A percentile compares a stretch with the other conserved stretches of the same genome.
Evolutionary conservation across 1,140 invertebrate species (phyloP).

Genomic region (Zaprionus lachaisei): DNA sequence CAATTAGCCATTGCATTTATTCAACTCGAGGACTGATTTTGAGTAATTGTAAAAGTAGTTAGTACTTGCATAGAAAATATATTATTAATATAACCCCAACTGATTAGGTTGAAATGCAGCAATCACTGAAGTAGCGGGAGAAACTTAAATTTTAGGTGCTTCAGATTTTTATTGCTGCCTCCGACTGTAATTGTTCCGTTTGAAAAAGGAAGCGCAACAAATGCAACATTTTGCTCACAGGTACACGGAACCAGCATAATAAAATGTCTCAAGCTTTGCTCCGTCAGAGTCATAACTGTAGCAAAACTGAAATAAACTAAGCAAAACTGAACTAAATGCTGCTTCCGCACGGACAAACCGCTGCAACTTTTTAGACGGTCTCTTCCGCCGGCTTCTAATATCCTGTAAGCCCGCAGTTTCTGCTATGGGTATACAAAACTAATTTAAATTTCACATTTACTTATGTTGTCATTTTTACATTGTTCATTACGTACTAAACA

Average conservation of each 20-base stretch:
- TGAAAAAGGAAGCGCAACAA: constrained; percentile 19
- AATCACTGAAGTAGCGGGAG: constrained; percentile 6
- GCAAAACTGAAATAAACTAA: constrained; percentile 20
- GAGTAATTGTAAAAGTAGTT: background rate
- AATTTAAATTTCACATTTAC: background rate
- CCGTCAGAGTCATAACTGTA: constrained; percentile 29
- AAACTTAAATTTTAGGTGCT: constrained; percentile 43
- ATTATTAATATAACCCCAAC: constrained; percentile 24
- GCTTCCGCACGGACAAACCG: constrained; percentile 42
- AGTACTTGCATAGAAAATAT: background rate
- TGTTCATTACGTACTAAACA: too few relatives aligned
- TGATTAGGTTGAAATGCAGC: background rate
- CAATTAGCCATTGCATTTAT: background rate
- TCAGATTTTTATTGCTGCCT: constrained; percentile 45
- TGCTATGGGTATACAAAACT: background rate
- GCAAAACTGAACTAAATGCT: constrained; percentile 54
- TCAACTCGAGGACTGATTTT: background rate
- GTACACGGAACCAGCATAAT: constrained; percentile 45
- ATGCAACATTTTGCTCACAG: constrained; percentile 27
- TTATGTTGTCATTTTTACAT: background rate
- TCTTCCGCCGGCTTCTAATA: constrained; percentile 20
- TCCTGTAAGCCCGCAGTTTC: background rate
- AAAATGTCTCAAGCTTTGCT: constrained; percentile 51
- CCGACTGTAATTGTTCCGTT: constrained; percentile 41
- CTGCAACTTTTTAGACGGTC: constrained; percentile 65